Evolutionary conservation across 2,113 vertebrate genomes (phyloP), one percentile per base, ranked within the genome.

Genomic region (Verasper variegatus): DNA sequence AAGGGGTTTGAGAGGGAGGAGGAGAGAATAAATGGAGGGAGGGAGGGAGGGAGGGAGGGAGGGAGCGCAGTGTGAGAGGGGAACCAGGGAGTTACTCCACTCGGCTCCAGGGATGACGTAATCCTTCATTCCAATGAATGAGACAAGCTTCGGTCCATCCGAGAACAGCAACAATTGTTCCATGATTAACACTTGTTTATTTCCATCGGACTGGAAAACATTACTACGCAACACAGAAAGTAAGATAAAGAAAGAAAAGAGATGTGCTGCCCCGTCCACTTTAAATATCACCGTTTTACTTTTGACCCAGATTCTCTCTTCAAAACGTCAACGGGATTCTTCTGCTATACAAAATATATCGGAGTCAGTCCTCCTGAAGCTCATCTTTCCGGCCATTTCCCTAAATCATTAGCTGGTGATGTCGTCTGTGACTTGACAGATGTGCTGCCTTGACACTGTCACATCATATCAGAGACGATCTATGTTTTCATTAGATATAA

Each of bases 41-140:
- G 59, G 49, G 37, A 52, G 52, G 2, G 62, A 27, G 47, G 24
- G 76, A 66, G 74, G 27, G 71, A 68, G 37, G 49, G 27, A 47
- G 57, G 2, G 62, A 35, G 52, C n/a, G n/a, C n/a, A n/a, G n/a
- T n/a, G n/a, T n/a, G n/a, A n/a, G 27, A 68, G 27, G 65, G 62
- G 63, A 78, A 83, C 27, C 71, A 56, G 76, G 74, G 74, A 85
- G 81, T 84, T 49, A 69, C 79, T 76, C 67, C 65, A 68, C 68
- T 72, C 63, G 66, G 74, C 78, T 85, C 71, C 68, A 69, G 63
- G 60, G 71, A 74, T 90, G 88, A 93, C 71, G 83, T 77, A 68
- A 89, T 80, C 12, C 71, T 68, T 84, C 77, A 87, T 84, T 91
- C 83, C 85, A 89, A 10, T 73, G 74, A 87, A 86, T 83, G 86